Percentiles rank a stretch among this genome's conserved stretches.
phyloP scores from a whole-genome alignment of 2,113 vertebrate species.

The Microcebus lehilahytsara region DNA sequence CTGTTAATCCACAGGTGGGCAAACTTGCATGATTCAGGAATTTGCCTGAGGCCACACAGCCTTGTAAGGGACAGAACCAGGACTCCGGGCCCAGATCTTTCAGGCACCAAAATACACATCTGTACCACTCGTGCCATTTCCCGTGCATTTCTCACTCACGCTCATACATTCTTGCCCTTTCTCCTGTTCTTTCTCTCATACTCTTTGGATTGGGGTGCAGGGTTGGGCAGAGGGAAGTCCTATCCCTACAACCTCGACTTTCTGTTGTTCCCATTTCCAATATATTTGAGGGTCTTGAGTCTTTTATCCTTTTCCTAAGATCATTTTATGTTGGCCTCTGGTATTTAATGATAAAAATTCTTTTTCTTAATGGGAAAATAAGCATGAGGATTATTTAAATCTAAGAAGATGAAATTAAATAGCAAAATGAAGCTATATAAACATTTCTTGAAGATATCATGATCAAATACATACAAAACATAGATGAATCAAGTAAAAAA shows the following conservation, averaged over 20 bases:
- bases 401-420: neutral
- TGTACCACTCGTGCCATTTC: neutral
- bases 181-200: neutral
- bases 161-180: neutral
- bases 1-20: neutral
- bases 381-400: neutral
- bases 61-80: neutral
- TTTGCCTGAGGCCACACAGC: neutral
- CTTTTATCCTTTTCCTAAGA: neutral
- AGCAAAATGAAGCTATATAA: neutral
- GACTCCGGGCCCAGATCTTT: neutral
- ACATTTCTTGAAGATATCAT: neutral
- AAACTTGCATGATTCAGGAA: neutral
- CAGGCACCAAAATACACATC: accelerated
- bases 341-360: slow-evolving; percentile 4
- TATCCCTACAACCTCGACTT: neutral
- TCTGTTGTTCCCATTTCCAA: neutral
- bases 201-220: neutral
- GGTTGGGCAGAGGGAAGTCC: accelerated
- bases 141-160: accelerated
- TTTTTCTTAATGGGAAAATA: neutral
- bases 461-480: neutral
- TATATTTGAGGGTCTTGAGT: neutral
- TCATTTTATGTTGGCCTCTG: neutral
- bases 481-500: neutral